Conservation (phyloP, 2,888 invertebrate genomes). For the Saturnia japonica region DNA sequence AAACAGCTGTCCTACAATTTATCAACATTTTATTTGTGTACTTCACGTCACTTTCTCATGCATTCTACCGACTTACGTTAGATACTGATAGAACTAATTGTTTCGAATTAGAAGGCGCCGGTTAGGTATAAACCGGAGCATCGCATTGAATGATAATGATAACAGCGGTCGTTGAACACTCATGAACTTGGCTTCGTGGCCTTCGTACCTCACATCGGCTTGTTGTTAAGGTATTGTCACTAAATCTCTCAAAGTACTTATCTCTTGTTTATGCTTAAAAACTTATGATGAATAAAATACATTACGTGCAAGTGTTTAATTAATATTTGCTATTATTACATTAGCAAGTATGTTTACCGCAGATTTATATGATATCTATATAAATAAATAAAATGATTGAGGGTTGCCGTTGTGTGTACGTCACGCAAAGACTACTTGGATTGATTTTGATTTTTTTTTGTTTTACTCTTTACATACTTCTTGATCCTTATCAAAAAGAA, state of each 20-base stretch:
- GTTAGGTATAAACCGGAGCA: constrained; percentile 46
- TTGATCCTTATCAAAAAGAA: no score
- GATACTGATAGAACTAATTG: constrained; percentile 32
- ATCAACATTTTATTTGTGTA: constrained; percentile 9
- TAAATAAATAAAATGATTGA: no score
- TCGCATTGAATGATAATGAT: constrained; percentile 72
- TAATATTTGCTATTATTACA: background rate
- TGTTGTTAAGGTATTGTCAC: constrained; percentile 55
- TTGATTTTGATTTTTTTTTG: no score
- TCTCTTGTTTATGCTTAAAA: background rate
- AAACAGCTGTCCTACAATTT: background rate
- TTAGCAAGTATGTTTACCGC: background rate
- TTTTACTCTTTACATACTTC: no score
- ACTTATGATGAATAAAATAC: constrained; percentile 8
- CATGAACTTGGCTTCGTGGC: constrained; percentile 72
- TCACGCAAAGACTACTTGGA: no score
- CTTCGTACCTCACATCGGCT: constrained; percentile 60
- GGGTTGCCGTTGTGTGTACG: no score
- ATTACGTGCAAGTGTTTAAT: background rate
- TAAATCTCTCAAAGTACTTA: constrained; percentile 13
- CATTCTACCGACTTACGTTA: constrained; percentile 12
- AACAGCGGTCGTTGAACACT: constrained; percentile 72
- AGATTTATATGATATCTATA: background rate
- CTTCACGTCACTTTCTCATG: constrained; percentile 2
- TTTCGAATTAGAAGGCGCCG: constrained; percentile 36